Percentiles rank a stretch among this genome's conserved stretches.
Evolutionary conservation across 2,888 invertebrate genomes (phyloP).

Genomic region (Hedya salicella): DNA sequence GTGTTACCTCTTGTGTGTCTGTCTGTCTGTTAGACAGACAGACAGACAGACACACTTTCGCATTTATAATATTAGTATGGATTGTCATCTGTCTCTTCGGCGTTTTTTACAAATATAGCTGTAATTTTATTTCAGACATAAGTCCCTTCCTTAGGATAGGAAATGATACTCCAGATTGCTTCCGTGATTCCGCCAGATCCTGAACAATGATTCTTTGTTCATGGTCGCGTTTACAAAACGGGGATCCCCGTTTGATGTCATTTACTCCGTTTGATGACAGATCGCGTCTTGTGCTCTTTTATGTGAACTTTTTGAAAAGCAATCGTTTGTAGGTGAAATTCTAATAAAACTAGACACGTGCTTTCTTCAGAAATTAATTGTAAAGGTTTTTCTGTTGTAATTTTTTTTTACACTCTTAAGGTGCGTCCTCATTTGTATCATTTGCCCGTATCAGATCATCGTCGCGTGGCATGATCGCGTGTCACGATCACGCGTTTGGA

Average conservation of each 20-base stretch:
- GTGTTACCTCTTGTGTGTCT: no score
- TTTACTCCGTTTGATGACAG: constrained; percentile 10
- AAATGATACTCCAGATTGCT: constrained; percentile 17
- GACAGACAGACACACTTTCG: no score
- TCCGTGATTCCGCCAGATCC: not conserved
- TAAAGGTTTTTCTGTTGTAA: no score
- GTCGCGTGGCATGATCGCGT: no score
- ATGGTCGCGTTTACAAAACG: not conserved
- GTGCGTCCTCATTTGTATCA: no score
- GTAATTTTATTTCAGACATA: constrained; percentile 4
- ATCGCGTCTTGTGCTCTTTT: not conserved
- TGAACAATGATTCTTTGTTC: constrained; percentile 12
- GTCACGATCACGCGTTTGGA: no score
- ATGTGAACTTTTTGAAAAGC: not conserved
- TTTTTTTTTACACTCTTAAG: no score
- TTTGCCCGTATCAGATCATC: no score
- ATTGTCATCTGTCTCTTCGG: not conserved
- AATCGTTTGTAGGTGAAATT: not conserved
- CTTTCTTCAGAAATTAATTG: no score
- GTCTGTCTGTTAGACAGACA: no score
- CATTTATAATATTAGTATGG: no score
- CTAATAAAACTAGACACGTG: no score
- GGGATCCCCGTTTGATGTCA: constrained; percentile 1
- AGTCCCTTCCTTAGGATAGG: constrained; percentile 1
- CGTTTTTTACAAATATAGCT: not conserved